Evolutionary conservation across 2,888 invertebrate genomes (phyloP).

Genomic region (Drosophila histrio): DNA sequence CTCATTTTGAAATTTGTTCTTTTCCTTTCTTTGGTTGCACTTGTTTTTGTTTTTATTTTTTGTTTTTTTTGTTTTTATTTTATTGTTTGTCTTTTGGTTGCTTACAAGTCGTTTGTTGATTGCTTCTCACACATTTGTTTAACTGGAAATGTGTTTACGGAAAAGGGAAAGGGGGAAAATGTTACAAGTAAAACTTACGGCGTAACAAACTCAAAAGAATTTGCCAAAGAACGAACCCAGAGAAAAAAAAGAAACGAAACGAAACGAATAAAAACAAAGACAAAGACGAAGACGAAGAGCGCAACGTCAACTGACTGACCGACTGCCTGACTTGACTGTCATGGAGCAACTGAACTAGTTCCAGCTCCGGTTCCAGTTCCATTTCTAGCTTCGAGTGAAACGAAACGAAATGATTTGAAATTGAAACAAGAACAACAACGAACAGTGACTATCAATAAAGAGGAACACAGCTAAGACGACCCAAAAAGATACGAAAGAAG

Average conservation of each 20-base stretch:
- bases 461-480: conserved; percentile 39
- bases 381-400: background rate
- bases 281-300: background rate
- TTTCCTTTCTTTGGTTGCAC: conserved; percentile 1
- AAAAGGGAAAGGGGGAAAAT: background rate
- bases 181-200: conserved; percentile 4
- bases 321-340: conserved; percentile 27
- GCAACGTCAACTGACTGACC: conserved; percentile 8
- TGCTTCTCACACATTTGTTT: conserved; percentile 35
- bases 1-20: conserved; percentile 2
- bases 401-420: conserved; percentile 17
- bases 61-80: conserved; percentile 25
- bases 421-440: conserved; percentile 4
- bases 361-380: conserved; percentile 20
- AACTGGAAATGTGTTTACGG: conserved; percentile 20
- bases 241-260: background rate
- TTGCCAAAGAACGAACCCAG: conserved; percentile 52
- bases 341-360: conserved; percentile 42
- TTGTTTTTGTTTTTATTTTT: conserved; percentile 13
- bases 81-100: conserved; percentile 39
- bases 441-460: conserved; percentile 26
- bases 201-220: conserved; percentile 35
- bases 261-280: conserved; percentile 6
- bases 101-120: conserved; percentile 24
- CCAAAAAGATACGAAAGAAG: conserved; percentile 25